These are phyloP conservation scores for Pardosa pseudoannulata DNA, from an alignment of 2,888 invertebrate species.

Conservation along the genomic window DNA sequence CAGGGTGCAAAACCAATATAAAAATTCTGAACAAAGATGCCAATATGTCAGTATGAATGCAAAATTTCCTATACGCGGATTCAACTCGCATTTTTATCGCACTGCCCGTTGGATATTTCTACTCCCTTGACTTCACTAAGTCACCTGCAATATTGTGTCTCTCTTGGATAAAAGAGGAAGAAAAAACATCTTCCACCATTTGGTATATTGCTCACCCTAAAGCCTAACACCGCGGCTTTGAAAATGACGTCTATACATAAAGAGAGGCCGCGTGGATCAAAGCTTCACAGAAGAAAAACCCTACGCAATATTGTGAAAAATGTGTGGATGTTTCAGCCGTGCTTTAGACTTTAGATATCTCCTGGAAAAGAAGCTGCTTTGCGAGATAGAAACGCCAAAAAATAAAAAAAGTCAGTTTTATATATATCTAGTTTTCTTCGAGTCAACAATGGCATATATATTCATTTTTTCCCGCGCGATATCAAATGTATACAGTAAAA, in stretches of 20 bases:
- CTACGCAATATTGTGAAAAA: constrained; percentile 11
- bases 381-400: background rate
- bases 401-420: constrained; percentile 16
- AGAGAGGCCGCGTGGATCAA: constrained; percentile 8
- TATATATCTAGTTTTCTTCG: constrained; percentile 24
- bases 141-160: constrained; percentile 1
- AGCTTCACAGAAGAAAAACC: constrained; percentile 19
- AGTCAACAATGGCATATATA: constrained; percentile 54
- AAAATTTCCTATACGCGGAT: background rate
- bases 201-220: constrained; percentile 15
- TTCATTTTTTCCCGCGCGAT: constrained; percentile 38
- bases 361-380: background rate
- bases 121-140: background rate
- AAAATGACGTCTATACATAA: constrained; percentile 19
- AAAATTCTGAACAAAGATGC: background rate
- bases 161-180: background rate
- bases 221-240: constrained; percentile 18
- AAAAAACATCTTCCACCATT: constrained; percentile 4
- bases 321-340: constrained; percentile 4
- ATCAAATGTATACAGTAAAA: constrained; percentile 34
- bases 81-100: constrained; percentile 2
- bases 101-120: constrained; percentile 8
- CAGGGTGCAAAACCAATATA: background rate
- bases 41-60: background rate
- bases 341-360: constrained; percentile 16